Evolutionary conservation across 2,888 invertebrate species (phyloP).

Genomic region (Diarsia rubi): DNA sequence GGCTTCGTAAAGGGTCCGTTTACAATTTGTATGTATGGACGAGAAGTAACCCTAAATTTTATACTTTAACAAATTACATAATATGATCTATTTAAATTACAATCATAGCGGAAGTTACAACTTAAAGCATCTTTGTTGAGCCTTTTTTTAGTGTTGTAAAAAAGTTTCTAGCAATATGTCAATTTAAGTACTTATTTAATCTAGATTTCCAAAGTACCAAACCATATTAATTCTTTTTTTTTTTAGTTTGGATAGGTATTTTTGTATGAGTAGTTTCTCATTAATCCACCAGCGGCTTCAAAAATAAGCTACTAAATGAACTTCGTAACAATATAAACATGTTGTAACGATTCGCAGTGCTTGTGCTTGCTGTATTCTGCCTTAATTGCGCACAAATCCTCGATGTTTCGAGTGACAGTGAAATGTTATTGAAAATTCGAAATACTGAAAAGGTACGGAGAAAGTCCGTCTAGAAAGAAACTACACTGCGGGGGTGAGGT

Average conservation of each 20-base stretch:
- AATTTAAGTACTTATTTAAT: background rate
- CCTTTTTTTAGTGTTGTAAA: background rate
- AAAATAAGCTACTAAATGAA: background rate
- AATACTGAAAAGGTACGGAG: slow-evolving; percentile 29
- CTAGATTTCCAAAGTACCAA: background rate
- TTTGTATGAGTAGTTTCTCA: background rate
- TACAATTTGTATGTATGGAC: background rate
- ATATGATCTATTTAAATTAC: background rate
- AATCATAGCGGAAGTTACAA: background rate
- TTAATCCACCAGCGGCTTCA: too few species aligned
- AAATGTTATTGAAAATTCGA: slow-evolving; percentile 15
- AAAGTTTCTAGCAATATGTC: too few species aligned
- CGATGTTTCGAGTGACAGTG: slow-evolving; percentile 1
- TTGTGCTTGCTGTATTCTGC: background rate
- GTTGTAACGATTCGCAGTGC: slow-evolving; percentile 2
- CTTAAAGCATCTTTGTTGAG: background rate
- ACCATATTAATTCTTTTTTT: background rate
- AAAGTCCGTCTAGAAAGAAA: slow-evolving; percentile 32
- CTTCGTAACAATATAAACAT: background rate
- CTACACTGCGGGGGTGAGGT: slow-evolving; percentile 21
- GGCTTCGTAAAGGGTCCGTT: too few species aligned
- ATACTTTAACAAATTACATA: background rate
- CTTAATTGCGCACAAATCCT: background rate
- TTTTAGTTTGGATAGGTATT: background rate
- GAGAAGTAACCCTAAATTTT: slow-evolving; percentile 24